These are phyloP conservation scores for Bryconaethiops microstoma DNA, from an alignment of 2,797 vertebrate species.

Conservation along the genomic window DNA sequence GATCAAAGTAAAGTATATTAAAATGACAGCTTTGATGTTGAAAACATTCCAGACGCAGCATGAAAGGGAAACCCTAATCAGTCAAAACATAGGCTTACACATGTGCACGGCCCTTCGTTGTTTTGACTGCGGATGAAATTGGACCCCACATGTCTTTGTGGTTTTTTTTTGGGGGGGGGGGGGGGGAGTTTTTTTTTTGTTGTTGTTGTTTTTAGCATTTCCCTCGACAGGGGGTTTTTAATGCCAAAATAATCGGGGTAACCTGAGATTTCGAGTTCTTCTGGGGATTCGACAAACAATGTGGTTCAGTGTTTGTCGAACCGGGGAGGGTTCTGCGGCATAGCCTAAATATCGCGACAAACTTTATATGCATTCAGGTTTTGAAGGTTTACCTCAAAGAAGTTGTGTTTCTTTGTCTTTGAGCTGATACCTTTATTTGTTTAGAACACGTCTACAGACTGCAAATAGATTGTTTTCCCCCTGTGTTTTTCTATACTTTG, in stretches of 20 bases:
- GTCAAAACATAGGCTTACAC: conserved; percentile 38
- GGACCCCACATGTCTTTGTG: conserved; percentile 18
- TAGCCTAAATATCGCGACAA: not conserved
- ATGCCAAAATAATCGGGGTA: conserved; percentile 38
- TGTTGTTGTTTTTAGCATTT: conserved; percentile 13
- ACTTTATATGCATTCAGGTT: not conserved
- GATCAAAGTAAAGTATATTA: conserved; percentile 43
- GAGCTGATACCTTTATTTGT: not conserved
- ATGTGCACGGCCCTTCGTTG: conserved; percentile 31
- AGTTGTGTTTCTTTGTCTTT: not conserved
- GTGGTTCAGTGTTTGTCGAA: conserved; percentile 12
- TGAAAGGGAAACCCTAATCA: conserved; percentile 29
- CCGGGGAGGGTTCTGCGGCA: not conserved
- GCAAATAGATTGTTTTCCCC: not conserved
- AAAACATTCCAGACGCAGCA: conserved; percentile 48
- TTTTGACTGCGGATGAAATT: conserved; percentile 32
- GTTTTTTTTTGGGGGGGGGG: not conserved
- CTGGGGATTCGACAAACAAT: conserved; percentile 40
- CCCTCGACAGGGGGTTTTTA: conserved; percentile 16
- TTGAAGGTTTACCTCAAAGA: conserved; percentile 6
- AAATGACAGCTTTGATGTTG: conserved; percentile 45
- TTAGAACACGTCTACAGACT: not conserved
- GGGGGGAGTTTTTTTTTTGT: too few species aligned
- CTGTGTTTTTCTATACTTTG: not conserved
- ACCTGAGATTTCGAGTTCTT: conserved; percentile 32